Evolutionary conservation across 2,113 vertebrate genomes (phyloP), one percentile per base, ranked within the genome.

Genomic region (Periophthalmus modestus): DNA sequence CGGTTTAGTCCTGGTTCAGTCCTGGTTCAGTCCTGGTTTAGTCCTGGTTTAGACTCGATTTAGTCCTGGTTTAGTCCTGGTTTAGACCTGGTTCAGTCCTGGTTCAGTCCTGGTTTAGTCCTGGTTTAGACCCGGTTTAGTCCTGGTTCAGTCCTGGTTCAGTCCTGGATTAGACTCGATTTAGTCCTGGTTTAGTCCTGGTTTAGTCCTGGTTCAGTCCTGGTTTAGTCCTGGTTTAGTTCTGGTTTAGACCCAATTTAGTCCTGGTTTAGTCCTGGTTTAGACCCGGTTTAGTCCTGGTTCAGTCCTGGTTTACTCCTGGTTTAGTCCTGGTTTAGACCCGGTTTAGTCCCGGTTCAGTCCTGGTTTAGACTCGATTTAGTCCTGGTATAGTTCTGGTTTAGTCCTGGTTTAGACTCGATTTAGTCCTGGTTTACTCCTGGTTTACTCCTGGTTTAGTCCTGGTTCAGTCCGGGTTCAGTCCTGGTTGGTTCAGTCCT

Each of bases 151-250:
- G 57, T 15, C 57, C 57, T 59, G 57, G 57, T 59, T 59, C 28
- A 59, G 57, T 28, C 57, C 57, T 28, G 57, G 57, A 28, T 59
- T 59, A 28, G 21, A 2, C 55, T n/a, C 11, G 55, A 16, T 54
- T 54, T 54, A 18, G 50, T 18, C 16, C n/a, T n/a, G n/a, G n/a
- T n/a, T n/a, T n/a, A n/a, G n/a, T n/a, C n/a, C 50, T 54, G 50
- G 50, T 54, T 54, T 54, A 54, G 50, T 3, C 50, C 55, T 57
- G 55, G 55, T 24, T 59, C 28, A 59, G 57, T 14, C 57, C 57
- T 59, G 57, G 57, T 59, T 59, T 59, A 28, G 57, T 28, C 57
- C 57, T 59, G 57, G 55, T 57, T 57, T 57, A 57, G 55, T n/a
- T n/a, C 55, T 57, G 55, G 55, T 57, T 57, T 57, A 57, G 55